Evolutionary conservation across 2,113 vertebrate species (phyloP).

Genomic region (Lampris megalopsis): DNA sequence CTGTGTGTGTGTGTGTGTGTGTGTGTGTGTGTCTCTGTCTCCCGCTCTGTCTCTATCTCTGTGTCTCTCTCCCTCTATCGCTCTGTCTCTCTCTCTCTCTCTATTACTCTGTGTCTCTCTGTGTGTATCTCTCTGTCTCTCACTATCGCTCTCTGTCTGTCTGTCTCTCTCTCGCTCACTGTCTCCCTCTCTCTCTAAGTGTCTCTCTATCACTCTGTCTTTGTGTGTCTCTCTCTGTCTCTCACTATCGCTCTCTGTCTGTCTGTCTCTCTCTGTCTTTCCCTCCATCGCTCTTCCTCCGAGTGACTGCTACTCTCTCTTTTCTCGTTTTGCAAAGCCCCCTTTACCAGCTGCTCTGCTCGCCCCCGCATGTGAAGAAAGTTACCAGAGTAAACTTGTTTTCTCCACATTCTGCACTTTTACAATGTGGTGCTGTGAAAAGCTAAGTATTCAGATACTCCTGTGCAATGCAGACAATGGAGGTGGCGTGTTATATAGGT

Average conservation of each 20-base stretch:
- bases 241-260: constrained; percentile 12
- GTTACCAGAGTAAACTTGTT: constrained; percentile 43
- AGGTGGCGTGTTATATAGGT: constrained; percentile 12
- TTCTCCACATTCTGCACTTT: constrained; percentile 9
- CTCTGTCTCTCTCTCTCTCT: no score
- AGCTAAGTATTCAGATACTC: constrained; percentile 21
- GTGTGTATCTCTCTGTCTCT: no score
- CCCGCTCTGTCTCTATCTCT: no score
- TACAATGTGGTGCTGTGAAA: constrained; percentile 34
- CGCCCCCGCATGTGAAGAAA: constrained; percentile 42
- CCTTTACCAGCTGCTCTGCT: constrained; percentile 8
- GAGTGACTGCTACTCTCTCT: not conserved
- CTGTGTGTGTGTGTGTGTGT: no score
- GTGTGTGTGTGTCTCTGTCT: no score
- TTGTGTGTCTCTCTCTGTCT: constrained; percentile 39
- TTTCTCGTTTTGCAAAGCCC: constrained; percentile 22
- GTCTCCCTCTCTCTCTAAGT: no score
- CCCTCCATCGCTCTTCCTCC: not conserved
- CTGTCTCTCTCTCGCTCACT: no score
- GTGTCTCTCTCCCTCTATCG: no score
- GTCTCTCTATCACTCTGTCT: constrained; percentile 30
- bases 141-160: no score
- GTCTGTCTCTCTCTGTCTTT: constrained; percentile 20
- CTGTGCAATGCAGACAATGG: constrained; percentile 19
- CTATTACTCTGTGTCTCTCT: no score